These are phyloP conservation scores for Saturnia japonica DNA, from an alignment of 2,888 invertebrate species.

Conservation along the genomic window DNA sequence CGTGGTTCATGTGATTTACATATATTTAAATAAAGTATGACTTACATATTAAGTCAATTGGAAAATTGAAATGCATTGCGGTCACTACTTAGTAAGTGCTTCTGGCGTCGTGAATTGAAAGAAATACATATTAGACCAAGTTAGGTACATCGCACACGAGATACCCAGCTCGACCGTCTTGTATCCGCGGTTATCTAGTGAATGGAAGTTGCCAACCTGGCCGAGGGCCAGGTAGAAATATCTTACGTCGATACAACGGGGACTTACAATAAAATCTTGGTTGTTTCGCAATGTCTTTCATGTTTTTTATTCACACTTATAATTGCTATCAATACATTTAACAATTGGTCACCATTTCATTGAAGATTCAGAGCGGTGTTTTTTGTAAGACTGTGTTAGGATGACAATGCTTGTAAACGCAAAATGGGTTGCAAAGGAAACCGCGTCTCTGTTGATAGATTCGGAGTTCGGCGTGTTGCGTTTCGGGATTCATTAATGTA, in stretches of 20 bases:
- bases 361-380: not conserved
- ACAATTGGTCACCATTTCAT: not conserved
- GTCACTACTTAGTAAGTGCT: not conserved
- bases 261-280: not conserved
- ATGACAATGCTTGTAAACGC: not conserved
- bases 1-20: not conserved
- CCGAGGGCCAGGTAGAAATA: constrained; percentile 45
- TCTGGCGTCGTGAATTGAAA: not conserved
- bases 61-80: not conserved
- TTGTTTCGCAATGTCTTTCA: not conserved
- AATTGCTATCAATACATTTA: not conserved
- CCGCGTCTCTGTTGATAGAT: not conserved
- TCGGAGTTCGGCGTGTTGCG: not conserved
- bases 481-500: not conserved
- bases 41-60: not conserved
- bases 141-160: constrained; percentile 46
- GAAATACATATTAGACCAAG: constrained; percentile 15
- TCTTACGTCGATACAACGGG: constrained; percentile 29
- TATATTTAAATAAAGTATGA: not conserved
- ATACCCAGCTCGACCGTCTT: constrained; percentile 48
- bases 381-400: not conserved
- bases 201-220: constrained; percentile 53
- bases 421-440: not conserved
- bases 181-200: constrained; percentile 54
- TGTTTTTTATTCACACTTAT: not conserved